Percentiles rank a stretch among this genome's conserved stretches.
Conservation (phyloP, 2,888 invertebrate species). For the Stenodema calcarata region DNA sequence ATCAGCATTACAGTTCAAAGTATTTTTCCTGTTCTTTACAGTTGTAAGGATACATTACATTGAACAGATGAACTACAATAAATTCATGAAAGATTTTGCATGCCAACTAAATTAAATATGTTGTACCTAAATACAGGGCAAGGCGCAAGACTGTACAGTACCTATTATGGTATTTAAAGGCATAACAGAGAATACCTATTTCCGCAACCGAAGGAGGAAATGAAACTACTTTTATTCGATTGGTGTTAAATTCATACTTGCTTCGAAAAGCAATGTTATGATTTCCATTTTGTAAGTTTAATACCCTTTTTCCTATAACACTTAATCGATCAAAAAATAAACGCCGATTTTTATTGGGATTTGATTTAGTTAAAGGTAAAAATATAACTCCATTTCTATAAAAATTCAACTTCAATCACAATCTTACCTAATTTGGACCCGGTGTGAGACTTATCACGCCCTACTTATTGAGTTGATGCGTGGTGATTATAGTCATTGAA, state of each 20-base stretch:
- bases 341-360: background rate
- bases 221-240: background rate
- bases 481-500: background rate
- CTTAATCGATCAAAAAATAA: background rate
- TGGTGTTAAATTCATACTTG: conserved; percentile 32
- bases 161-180: background rate
- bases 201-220: background rate
- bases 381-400: conserved; percentile 33
- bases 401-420: conserved; percentile 32
- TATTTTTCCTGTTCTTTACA: background rate
- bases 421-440: conserved; percentile 40
- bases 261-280: background rate
- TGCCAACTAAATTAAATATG: background rate
- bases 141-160: background rate
- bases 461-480: background rate
- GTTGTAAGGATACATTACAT: background rate
- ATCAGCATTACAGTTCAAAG: background rate
- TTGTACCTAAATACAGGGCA: background rate
- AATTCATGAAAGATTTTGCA: background rate
- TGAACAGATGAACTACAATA: background rate
- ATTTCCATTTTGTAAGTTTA: background rate
- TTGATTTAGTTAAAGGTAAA: conserved; percentile 1
- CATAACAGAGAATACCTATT: background rate
- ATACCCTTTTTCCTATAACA: conserved; percentile 9
- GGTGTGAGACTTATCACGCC: conserved; percentile 20